Conservation (phyloP, 2,888 invertebrate species). For the Baccha elongata region DNA sequence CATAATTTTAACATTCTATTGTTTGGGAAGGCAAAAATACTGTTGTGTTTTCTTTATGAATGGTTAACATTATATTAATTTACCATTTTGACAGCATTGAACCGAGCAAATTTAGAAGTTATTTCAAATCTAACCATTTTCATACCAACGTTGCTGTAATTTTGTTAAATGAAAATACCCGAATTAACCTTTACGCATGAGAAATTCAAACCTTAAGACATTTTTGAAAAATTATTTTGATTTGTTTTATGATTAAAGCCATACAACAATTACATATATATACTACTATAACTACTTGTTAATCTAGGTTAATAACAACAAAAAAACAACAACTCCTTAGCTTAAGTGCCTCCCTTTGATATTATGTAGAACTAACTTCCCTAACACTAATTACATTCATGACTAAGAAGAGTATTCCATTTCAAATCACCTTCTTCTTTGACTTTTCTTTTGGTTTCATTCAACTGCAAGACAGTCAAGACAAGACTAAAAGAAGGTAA, state of each 20-base stretch:
- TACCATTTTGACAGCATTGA: too few relatives aligned
- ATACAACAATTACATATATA: background rate
- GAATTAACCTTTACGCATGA: slow-evolving; percentile 4
- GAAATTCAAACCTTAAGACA: background rate
- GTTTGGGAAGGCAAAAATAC: too few relatives aligned
- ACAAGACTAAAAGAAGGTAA: slow-evolving; percentile 40
- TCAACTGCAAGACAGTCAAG: too few relatives aligned
- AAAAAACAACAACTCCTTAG: too few relatives aligned
- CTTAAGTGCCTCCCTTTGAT: background rate
- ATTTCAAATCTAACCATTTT: too few relatives aligned
- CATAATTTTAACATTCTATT: too few relatives aligned
- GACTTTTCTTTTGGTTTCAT: slow-evolving; percentile 19
- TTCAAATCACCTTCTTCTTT: slow-evolving; percentile 20
- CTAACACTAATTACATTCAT: slow-evolving; percentile 31
- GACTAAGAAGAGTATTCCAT: background rate
- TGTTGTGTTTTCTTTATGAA: too few relatives aligned
- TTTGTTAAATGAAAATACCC: background rate
- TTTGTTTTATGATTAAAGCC: too few relatives aligned
- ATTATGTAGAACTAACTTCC: background rate
- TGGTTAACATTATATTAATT: too few relatives aligned
- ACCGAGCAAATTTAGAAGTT: too few relatives aligned
- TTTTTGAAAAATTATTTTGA: too few relatives aligned
- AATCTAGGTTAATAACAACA: slow-evolving; percentile 16
- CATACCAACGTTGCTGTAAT: background rate
- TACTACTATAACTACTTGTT: background rate